Evolutionary conservation across 2,113 vertebrate genomes (phyloP).

Genomic region (Hippocampus guttulatus): DNA sequence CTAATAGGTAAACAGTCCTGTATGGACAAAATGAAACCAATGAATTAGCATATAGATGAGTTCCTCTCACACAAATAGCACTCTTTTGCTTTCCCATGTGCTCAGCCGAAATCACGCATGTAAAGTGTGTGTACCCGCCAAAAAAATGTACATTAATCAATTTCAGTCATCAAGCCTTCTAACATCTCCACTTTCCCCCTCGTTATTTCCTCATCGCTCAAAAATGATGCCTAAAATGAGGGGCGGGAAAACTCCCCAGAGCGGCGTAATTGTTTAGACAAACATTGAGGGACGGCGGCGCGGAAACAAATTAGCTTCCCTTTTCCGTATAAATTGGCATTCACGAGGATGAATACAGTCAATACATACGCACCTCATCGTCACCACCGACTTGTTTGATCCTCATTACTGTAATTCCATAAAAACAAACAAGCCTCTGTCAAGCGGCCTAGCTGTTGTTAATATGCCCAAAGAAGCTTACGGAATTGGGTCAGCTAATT

Average conservation of each 20-base stretch:
- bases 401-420: slow-evolving; percentile 72
- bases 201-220: slow-evolving; percentile 64
- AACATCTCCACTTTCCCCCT: slow-evolving; percentile 56
- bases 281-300: not conserved
- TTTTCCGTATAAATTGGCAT: slow-evolving; percentile 29
- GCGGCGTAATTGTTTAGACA: slow-evolving; percentile 66
- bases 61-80: slow-evolving; percentile 80
- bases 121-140: slow-evolving; percentile 69
- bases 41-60: slow-evolving; percentile 85
- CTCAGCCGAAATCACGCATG: slow-evolving; percentile 77
- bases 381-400: slow-evolving; percentile 61
- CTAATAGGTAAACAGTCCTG: slow-evolving; percentile 81
- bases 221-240: slow-evolving; percentile 59
- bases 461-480: slow-evolving; percentile 77
- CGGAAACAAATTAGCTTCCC: slow-evolving; percentile 29
- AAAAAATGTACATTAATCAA: slow-evolving; percentile 77
- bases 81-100: slow-evolving; percentile 74
- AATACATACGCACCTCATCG: slow-evolving; percentile 19
- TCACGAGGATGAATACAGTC: slow-evolving; percentile 6
- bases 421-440: slow-evolving; percentile 64
- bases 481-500: slow-evolving; percentile 79
- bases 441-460: slow-evolving; percentile 68
- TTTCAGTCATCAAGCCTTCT: slow-evolving; percentile 75
- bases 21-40: slow-evolving; percentile 75
- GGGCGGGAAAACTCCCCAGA: slow-evolving; percentile 52